These are phyloP conservation scores for Tipula helvola DNA, from an alignment of 2,888 invertebrate species.

Conservation along the genomic window DNA sequence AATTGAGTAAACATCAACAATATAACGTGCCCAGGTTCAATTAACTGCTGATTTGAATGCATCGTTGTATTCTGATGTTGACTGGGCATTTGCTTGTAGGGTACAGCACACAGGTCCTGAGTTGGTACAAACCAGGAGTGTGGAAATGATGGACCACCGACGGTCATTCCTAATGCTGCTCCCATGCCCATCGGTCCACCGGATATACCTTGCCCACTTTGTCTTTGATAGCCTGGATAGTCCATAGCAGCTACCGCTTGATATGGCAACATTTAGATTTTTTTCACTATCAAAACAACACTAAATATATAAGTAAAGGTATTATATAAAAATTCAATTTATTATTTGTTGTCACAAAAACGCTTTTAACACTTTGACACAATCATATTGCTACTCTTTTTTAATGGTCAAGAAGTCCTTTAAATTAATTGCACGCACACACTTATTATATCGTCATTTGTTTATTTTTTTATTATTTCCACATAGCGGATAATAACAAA, in stretches of 20 bases:
- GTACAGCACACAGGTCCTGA: conserved; percentile 84
- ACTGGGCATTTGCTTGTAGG: conserved; percentile 55
- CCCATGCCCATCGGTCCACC: conserved; percentile 36
- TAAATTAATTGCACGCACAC: background rate
- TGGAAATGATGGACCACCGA: conserved; percentile 55
- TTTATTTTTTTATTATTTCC: background rate
- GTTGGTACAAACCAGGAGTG: conserved; percentile 92
- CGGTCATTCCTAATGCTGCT: conserved; percentile 42
- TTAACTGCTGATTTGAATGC: conserved; percentile 32
- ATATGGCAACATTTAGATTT: conserved; percentile 56
- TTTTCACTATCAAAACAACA: background rate
- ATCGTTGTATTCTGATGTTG: conserved; percentile 32
- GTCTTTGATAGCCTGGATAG: conserved; percentile 58
- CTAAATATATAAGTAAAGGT: background rate
- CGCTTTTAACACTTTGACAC: background rate
- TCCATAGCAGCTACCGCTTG: conserved; percentile 75
- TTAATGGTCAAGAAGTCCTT: background rate
- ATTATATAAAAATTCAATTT: background rate
- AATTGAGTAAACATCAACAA: conserved; percentile 33
- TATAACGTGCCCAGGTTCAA: conserved; percentile 86
- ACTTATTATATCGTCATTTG: background rate
- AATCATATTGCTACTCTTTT: background rate
- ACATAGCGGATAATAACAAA: background rate
- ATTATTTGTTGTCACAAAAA: background rate
- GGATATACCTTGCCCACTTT: conserved; percentile 33